phyloP scores from a whole-genome alignment of 2,888 invertebrate species.

The Pachycephus smyrnensis region DNA sequence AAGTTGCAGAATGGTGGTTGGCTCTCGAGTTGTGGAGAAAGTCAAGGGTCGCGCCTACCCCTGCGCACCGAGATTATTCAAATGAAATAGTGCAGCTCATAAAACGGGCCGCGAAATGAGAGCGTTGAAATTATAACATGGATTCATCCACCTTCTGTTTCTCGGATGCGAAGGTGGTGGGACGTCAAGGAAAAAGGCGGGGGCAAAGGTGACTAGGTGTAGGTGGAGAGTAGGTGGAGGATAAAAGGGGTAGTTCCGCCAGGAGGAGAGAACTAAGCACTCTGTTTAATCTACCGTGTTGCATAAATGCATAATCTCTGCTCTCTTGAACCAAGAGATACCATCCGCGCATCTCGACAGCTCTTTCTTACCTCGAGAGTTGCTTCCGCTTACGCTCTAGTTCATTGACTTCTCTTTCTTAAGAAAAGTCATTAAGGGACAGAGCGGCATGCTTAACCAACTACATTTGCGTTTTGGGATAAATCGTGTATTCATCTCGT shows the following conservation, averaged over 20 bases:
- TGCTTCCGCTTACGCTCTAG: constrained; percentile 29
- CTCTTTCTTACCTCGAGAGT: constrained; percentile 20
- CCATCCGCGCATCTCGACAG: constrained; percentile 15
- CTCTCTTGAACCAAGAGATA: constrained; percentile 28
- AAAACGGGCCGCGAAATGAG: constrained; percentile 32
- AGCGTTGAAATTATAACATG: constrained; percentile 28
- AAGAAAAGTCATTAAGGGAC: constrained; percentile 19
- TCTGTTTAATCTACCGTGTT: constrained; percentile 53
- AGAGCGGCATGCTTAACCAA: not conserved
- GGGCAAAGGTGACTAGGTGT: not conserved
- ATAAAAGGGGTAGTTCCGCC: constrained; percentile 1
- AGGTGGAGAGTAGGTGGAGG: not conserved
- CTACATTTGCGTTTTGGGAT: not conserved
- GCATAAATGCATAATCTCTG: constrained; percentile 56
- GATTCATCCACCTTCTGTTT: constrained; percentile 21
- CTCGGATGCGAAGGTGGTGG: not conserved
- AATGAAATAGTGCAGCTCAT: constrained; percentile 28
- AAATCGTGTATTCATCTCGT: not conserved
- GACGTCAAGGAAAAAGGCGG: not conserved
- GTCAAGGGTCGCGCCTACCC: not conserved
- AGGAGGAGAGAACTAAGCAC: constrained; percentile 34
- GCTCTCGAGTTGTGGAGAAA: not conserved
- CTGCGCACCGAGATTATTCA: constrained; percentile 19
- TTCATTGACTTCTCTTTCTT: constrained; percentile 18
- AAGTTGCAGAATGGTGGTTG: not conserved